Base-by-base conservation (phyloP, 2,113 vertebrate species). In the Pongo pygmaeus region DNA sequence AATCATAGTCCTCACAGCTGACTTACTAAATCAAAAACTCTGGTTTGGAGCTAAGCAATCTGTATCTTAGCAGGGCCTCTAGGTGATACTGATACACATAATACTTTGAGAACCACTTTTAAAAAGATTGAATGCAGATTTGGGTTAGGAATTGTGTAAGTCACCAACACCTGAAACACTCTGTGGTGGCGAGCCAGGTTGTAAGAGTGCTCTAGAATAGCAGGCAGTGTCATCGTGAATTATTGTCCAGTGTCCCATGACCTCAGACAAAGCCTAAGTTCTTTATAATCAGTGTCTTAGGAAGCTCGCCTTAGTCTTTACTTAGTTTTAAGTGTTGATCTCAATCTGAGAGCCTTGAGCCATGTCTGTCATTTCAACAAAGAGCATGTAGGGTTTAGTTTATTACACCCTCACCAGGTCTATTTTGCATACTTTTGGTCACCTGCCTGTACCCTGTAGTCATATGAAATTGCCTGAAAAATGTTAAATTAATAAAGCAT, bases 221-320 rank as follows among this genome's bases (percentile, higher is more conserved):
- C 6, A 59, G 25, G 3, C 1, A 50, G 14, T 1, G 59, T 0
- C 20, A 22, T 2, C 17, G 5, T 50, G 12, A 20, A 25, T 69
- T 14, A 8, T 2, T 2, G n/a, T 50, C 38, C n/a, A 43, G 25
- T 90, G 11, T 3, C 52, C 3, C 8, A 23, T 40, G n/a, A 23
- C 74, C 27, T 67, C 43, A 13, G 1, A 8, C 4, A 50, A 17
- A 13, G 10, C 27, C 3, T 59, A 23, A 75, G 16, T 22, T 70
- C 46, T 75, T 61, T 78, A 64, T 4, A 52, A 70, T 22, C 32
- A 4, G 1, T 18, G 27, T 25, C 30, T 72, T 50, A 57, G 14
- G 32, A 72, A 77, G 32, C 7, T 9, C 17, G 13, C 22, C 25
- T 77, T 20, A 38, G 16, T 13, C 25, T 55, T 87, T 91, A 25